Evolutionary conservation across 2,113 vertebrate genomes (phyloP), one percentile per base, ranked within the genome.

Genomic region (Marcusenius ussheri): DNA sequence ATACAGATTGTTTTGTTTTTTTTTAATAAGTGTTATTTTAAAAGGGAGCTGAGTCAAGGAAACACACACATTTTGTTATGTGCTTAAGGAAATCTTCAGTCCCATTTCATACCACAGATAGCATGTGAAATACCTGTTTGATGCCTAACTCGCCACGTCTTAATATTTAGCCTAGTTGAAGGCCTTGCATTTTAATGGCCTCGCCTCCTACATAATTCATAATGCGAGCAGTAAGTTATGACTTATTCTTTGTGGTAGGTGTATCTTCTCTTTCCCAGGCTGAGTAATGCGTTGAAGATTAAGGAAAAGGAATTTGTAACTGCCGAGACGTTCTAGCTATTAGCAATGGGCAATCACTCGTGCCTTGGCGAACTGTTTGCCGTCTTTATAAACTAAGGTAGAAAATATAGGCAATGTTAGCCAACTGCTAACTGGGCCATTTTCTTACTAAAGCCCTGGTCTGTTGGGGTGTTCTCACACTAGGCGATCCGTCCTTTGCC

Each of bases 171-270:
- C 2, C 85, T 3, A 87, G 27, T 56, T 56, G 46, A 87, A 87
- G 17, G 85, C n/a, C 13, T 39, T 53, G 49, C 27, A 87, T 87
- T 56, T 87, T 87, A 87, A 87, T 87, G 27, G 49, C 85, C 2
- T 31, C 3, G 3, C 46, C 49, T 87, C 27, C 49, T 87, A 35
- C 85, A 53, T 87, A 53, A 87, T 87, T 87, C 85, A 87, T 87
- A 53, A 87, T 53, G 50, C 6, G 3, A 35, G 13, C 27, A 35
- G n/a, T 87, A 56, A 51, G 50, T 87, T 87, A 53, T 87, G 85
- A 87, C 50, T 53, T 53, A 10, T 39, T 35, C 85, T 87, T 53
- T 87, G 85, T 87, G 50, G 85, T 87, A 27, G 85, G 50, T 87
- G 85, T 53, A 53, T 87, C 85, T 53, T 19, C 27, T 39, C 27